A percentile compares a stretch with the other conserved stretches of the same genome.
These are phyloP conservation scores for Argyra leucocephala DNA, from an alignment of 2,888 invertebrate genomes.

Conservation along the genomic window DNA sequence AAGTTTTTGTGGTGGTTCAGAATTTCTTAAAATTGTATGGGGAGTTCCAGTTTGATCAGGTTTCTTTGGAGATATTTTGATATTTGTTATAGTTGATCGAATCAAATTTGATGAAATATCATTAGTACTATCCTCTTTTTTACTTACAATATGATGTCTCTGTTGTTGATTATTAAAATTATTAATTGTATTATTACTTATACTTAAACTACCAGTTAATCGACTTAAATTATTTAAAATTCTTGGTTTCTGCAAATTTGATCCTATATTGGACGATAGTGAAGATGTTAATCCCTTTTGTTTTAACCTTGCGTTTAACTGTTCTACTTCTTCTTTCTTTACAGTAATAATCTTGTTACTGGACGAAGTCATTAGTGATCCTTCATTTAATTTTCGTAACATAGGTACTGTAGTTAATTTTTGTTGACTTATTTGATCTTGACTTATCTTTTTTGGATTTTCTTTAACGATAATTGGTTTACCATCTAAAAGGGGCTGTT, in stretches of 20 bases:
- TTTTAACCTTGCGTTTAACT: neutral
- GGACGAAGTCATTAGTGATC: neutral
- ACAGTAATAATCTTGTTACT: neutral
- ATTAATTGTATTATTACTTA: neutral
- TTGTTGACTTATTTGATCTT: neutral
- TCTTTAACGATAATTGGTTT: neutral
- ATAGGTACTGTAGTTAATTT: conserved; percentile 25
- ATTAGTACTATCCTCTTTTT: neutral
- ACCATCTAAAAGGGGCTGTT: neutral
- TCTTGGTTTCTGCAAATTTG: conserved; percentile 10
- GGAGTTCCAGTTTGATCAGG: neutral
- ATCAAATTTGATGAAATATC: neutral
- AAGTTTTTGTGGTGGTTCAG: conserved; percentile 29
- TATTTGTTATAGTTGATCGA: neutral
- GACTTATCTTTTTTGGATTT: neutral
- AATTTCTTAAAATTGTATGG: neutral
- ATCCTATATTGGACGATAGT: neutral
- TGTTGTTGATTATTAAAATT: neutral
- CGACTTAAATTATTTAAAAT: conserved; percentile 6
- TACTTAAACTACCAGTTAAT: neutral
- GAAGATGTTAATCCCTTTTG: neutral
- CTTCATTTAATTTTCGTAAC: conserved; percentile 26
- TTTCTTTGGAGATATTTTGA: neutral
- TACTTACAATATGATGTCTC: neutral
- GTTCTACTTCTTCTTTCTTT: neutral